Evolutionary conservation across 2,888 invertebrate genomes (phyloP).

Genomic region (Sericinus montela): DNA sequence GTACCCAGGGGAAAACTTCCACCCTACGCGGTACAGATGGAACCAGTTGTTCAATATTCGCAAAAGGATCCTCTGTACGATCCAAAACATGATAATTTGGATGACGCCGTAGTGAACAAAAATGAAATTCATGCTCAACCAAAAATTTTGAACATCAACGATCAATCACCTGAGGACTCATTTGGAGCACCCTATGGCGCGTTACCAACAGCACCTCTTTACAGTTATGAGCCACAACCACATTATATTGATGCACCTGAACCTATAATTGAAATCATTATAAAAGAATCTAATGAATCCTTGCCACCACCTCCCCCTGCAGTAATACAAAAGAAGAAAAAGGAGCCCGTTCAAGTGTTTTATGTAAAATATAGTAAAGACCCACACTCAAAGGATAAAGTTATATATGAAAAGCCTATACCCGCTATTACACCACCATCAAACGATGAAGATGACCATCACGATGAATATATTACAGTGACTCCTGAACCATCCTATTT

Average conservation of each 20-base stretch:
- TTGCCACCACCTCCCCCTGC: conserved; percentile 82
- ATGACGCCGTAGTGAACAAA: conserved; percentile 58
- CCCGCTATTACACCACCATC: conserved; percentile 87
- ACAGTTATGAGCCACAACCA: conserved; percentile 65
- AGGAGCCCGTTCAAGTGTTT: conserved; percentile 92
- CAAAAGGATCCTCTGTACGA: conserved; percentile 89
- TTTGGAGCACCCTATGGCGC: conserved; percentile 71
- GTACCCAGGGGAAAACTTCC: conserved; percentile 75
- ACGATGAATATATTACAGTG: conserved; percentile 77
- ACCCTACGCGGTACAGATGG: conserved; percentile 89
- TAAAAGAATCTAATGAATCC: conserved; percentile 92
- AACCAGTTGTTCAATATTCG: conserved; percentile 88
- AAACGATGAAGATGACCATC: conserved; percentile 81
- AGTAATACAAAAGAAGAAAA: conserved; percentile 75
- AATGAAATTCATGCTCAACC: conserved; percentile 72
- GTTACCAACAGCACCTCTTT: conserved; percentile 68
- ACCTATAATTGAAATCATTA: conserved; percentile 95
- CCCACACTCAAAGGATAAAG: conserved; percentile 84
- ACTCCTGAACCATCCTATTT: conserved; percentile 73
- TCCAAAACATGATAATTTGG: conserved; percentile 70
- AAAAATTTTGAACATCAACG: conserved; percentile 66
- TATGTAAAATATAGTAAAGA: conserved; percentile 95
- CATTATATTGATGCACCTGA: conserved; percentile 88
- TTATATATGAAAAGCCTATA: conserved; percentile 89
- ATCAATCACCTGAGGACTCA: conserved; percentile 62